These are phyloP conservation scores for Drosophila prosaltans DNA, from an alignment of 1,140 invertebrate species.

Conservation along the genomic window DNA sequence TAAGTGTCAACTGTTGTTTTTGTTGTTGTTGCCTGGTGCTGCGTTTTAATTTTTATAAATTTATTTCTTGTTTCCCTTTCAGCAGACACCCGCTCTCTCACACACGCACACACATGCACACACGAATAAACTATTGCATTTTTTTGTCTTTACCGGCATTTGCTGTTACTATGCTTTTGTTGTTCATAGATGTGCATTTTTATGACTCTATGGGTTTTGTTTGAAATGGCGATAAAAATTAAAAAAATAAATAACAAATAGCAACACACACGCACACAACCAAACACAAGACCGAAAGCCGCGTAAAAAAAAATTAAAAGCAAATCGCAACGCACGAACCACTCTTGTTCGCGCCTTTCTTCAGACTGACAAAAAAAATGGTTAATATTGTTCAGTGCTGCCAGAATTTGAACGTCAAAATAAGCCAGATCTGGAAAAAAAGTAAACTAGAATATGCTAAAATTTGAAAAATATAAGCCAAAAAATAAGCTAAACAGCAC, in stretches of 20 bases:
- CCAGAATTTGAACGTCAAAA: too few species aligned
- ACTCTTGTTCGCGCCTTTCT: background rate
- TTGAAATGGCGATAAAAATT: background rate
- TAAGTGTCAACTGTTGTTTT: slow-evolving; percentile 32
- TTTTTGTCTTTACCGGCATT: slow-evolving; percentile 58
- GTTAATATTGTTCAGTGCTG: too few species aligned
- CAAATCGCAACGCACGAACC: background rate
- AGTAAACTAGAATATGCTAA: too few species aligned
- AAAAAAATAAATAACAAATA: slow-evolving; percentile 30
- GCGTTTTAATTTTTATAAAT: slow-evolving; percentile 43
- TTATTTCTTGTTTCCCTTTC: slow-evolving; percentile 1
- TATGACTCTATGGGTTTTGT: slow-evolving; percentile 42
- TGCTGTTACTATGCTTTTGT: slow-evolving; percentile 28
- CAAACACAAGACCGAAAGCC: slow-evolving; percentile 19
- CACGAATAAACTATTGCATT: slow-evolving; percentile 51
- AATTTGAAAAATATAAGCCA: too few species aligned
- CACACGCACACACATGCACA: slow-evolving; percentile 28
- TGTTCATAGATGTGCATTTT: slow-evolving; percentile 59
- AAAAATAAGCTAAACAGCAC: too few species aligned
- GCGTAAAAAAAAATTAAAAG: background rate
- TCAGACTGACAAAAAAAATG: background rate
- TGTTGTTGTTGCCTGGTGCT: slow-evolving; percentile 34
- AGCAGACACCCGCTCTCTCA: slow-evolving; percentile 27
- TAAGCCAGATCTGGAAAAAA: too few species aligned
- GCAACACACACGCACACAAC: slow-evolving; percentile 32